Percentiles rank a stretch among this genome's conserved stretches.
These are phyloP conservation scores for Protophormia terraenovae DNA, from an alignment of 2,888 invertebrate genomes.

Conservation along the genomic window DNA sequence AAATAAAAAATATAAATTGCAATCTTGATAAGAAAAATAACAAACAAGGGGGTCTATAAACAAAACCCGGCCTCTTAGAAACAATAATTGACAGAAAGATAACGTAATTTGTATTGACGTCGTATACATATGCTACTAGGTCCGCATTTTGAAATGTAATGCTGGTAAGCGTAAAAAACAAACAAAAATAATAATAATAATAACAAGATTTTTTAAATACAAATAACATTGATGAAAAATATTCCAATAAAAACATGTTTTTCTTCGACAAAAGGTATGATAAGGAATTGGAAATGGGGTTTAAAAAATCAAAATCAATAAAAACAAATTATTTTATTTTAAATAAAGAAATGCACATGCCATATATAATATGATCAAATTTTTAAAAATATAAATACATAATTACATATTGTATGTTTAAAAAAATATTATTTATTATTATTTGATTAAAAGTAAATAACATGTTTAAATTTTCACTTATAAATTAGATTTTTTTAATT, in stretches of 20 bases:
- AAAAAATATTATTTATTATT: too few relatives aligned
- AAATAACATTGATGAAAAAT: background rate
- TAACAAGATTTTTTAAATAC: background rate
- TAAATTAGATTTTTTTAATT: too few relatives aligned
- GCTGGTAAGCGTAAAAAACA: slow-evolving; percentile 8
- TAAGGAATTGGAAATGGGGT: slow-evolving; percentile 24
- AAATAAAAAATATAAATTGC: background rate
- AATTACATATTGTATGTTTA: too few relatives aligned
- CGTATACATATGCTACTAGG: background rate
- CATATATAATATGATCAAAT: too few relatives aligned
- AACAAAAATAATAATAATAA: background rate
- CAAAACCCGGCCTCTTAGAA: slow-evolving; percentile 40
- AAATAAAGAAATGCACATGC: background rate
- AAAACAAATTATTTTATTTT: background rate
- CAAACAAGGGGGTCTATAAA: slow-evolving; percentile 49
- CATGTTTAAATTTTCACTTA: too few relatives aligned
- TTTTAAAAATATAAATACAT: too few relatives aligned
- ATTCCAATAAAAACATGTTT: slow-evolving; percentile 29
- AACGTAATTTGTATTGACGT: slow-evolving; percentile 51
- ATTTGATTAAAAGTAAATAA: too few relatives aligned
- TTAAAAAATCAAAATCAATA: background rate
- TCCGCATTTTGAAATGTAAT: background rate
- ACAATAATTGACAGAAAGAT: slow-evolving; percentile 54
- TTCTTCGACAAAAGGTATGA: background rate
- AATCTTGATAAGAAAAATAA: slow-evolving; percentile 37